Evolutionary conservation across 2,797 vertebrate genomes (phyloP), one percentile per base, ranked within the genome.

Genomic region (Periparus ater): DNA sequence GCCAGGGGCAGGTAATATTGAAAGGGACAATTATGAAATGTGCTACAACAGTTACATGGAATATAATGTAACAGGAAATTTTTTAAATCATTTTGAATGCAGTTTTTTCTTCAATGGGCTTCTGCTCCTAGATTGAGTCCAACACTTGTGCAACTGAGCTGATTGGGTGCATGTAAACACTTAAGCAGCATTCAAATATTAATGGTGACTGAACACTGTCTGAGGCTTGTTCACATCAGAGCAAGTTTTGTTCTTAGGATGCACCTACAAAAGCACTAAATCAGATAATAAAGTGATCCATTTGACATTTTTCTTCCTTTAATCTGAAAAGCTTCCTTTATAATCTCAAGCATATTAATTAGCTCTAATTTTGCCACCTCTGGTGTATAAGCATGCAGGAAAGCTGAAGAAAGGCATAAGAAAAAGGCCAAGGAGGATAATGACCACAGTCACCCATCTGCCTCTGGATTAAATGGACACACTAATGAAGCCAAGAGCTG

Each of bases 201-300:
- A n/a, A 55, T 18, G 25, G 10, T 65, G 51, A 32, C 17, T 42
- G 38, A 83, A 70, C 5, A 10, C 3, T 42, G 6, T 10, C 63
- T 36, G 38, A 42, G 38, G 45, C 10, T 5, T 34, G 6, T 4
- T 32, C 62, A 25, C 0, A 0, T 23, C 18, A 63, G 8, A 60
- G 4, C 4, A 8, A 34, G 5, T 22, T 51, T 22, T 61, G 15
- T 30, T 76, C 36, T 11, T 50, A 14, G n/a, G 66, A 73, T 13
- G 16, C 17, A 75, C 7, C 66, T 81, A 54, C 8, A 62, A 17
- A 75, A 74, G 15, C 27, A 50, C 11, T 51, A 45, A 32, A 55
- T 54, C 25, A 67, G 53, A 48, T 16, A 48, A 71, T 7, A 19
- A 75, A 74, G 32, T 25, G 36, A 72, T 4, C 3, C 12, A 11